phyloP scores from a whole-genome alignment of 2,888 invertebrate genomes.

The Oscheius onirici region DNA sequence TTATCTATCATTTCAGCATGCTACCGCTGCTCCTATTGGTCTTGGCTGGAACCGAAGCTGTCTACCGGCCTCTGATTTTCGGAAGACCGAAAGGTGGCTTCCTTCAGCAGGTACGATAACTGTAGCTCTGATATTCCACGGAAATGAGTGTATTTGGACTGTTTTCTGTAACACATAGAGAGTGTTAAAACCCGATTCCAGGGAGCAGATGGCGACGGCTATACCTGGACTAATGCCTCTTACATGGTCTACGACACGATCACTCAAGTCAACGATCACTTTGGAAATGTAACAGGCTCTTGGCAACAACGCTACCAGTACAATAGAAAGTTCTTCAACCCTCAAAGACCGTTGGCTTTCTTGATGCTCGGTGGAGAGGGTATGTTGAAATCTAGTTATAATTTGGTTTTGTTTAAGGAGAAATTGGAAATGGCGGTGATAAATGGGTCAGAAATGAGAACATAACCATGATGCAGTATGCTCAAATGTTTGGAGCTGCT shows the following conservation, averaged over 20 bases:
- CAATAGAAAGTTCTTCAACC: constrained; percentile 51
- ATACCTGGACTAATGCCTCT: not conserved
- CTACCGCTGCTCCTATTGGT: too few species aligned
- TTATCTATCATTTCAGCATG: too few species aligned
- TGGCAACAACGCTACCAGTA: constrained; percentile 46
- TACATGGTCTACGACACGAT: constrained; percentile 5
- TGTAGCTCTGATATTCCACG: too few species aligned
- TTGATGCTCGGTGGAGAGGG: constrained; percentile 54
- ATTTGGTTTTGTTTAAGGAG: constrained; percentile 3
- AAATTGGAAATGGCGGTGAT: constrained; percentile 32
- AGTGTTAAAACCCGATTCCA: too few species aligned
- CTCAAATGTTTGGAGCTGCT: constrained; percentile 41
- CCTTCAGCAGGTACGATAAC: too few species aligned
- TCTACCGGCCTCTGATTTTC: too few species aligned
- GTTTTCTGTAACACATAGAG: too few species aligned
- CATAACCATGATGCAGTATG: constrained; percentile 54
- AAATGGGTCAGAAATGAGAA: constrained; percentile 52
- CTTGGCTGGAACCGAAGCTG: too few species aligned
- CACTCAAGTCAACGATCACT: constrained; percentile 1
- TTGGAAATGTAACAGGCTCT: not conserved
- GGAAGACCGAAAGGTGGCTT: too few species aligned
- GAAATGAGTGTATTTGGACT: too few species aligned
- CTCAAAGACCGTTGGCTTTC: constrained; percentile 42
- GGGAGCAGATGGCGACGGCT: not conserved
- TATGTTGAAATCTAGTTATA: not conserved